phyloP scores from a whole-genome alignment of 1,140 invertebrate genomes.

The Drosophila malerkotliana region DNA sequence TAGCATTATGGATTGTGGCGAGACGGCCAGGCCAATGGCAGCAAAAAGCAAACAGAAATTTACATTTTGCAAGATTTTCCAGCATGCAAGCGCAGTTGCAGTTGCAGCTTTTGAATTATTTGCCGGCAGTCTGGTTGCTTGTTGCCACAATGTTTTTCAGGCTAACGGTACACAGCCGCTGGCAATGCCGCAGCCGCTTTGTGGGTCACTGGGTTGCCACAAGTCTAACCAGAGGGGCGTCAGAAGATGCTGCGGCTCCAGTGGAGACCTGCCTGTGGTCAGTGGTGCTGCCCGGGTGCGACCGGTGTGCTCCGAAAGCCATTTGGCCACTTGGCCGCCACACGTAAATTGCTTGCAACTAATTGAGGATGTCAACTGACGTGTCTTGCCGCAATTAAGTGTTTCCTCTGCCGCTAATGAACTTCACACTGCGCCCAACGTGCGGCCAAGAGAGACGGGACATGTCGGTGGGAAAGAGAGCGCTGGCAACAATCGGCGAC shows the following conservation, averaged over 20 bases:
- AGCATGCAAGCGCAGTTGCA: constrained; percentile 46
- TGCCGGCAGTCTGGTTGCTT: constrained; percentile 16
- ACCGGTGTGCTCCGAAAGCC: constrained; percentile 15
- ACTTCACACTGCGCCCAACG: constrained; percentile 21
- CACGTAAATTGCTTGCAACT: constrained; percentile 74
- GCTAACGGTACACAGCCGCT: constrained; percentile 64
- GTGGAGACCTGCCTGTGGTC: constrained; percentile 34
- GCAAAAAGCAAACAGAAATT: constrained; percentile 50
- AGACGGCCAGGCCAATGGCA: constrained; percentile 5
- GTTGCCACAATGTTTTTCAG: constrained; percentile 58
- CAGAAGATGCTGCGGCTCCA: constrained; percentile 5
- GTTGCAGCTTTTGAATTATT: constrained; percentile 60
- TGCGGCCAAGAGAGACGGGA: not conserved
- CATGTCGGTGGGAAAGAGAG: constrained; percentile 4
- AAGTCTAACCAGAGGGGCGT: constrained; percentile 39
- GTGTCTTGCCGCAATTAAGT: constrained; percentile 69
- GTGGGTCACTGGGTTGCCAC: constrained; percentile 76
- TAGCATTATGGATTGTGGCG: constrained; percentile 71
- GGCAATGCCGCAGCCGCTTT: constrained; percentile 55
- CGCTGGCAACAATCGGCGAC: constrained; percentile 23
- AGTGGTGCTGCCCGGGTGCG: constrained; percentile 3
- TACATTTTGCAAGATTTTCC: constrained; percentile 64
- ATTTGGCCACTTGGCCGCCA: constrained; percentile 33
- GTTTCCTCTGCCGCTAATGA: constrained; percentile 60
- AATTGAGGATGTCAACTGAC: constrained; percentile 81